Base-by-base conservation (phyloP, 2,113 vertebrate genomes). In the Lepisosteus oculatus region DNA sequence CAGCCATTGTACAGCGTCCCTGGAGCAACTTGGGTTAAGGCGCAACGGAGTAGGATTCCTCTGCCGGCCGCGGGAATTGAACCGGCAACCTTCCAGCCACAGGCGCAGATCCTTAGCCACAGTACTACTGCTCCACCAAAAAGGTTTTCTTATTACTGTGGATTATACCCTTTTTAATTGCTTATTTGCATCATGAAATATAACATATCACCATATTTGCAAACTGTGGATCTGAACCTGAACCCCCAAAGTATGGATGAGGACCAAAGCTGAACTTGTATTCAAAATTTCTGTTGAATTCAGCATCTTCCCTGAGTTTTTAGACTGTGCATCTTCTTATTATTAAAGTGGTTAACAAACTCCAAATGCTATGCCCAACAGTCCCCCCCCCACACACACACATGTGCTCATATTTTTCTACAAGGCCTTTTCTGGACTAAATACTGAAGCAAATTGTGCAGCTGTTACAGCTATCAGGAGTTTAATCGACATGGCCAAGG, bases 391-490 rank as follows among this genome's bases (percentile, higher is more conserved):
- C 69, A 12, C 71, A 29, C 55, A 67, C 59, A 9, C 61, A 29
- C 13, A 15, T 15, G 2, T 42, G 54, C 73, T 47, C 44, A 54
- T 9, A 6, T 73, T 73, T 76, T 79, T 77, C 69, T 68, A 63
- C 61, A 57, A 63, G 72, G 14, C 70, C 72, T 17, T 29, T 7
- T 61, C 62, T 65, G 57, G 51, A 72, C 69, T 69, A 71, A 68
- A 70, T 65, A 73, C 71, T 62, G 43, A 51, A 66, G 51, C 76
- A 77, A 80, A 77, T 62, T 42, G 69, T 73, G 72, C 82, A 82
- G 75, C 80, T 82, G 80, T 59, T 80, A 61, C 11, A 47, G 74
- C 71, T 84, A 80, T 81, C 80, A 76, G 62, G 71, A 72, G 56
- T 77, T 75, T 70, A 82, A 76, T 84, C 78, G 72, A 73, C 9